Evolutionary conservation across 2,888 invertebrate genomes (phyloP), one percentile per base, ranked within the genome.

Genomic region (Agelastica alni): DNA sequence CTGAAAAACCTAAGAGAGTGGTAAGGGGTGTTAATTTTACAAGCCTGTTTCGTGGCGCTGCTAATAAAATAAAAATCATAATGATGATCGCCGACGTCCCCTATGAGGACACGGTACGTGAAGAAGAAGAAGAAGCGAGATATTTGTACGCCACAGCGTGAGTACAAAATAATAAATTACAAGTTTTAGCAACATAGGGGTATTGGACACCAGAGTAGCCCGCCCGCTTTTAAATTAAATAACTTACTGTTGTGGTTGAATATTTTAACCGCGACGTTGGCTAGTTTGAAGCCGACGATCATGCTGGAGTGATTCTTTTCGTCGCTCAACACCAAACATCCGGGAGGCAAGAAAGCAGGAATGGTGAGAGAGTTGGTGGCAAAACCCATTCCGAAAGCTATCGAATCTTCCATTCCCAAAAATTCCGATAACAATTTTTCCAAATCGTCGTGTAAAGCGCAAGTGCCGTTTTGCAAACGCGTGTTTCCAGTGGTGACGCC

Each of bases 381-480:
- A 79, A 96, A 99, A 4, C 98, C 98, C 98, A 98, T 98, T 59
- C 96, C 96, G 77, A 96, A 93, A 34, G 93, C 91, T 51, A 97
- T 88, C 22, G 96, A 93, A 71, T 92, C 92, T 77, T 99, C 97
- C 0, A 89, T 89, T 2, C 94, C 94, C 30, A 98, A 80, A 81
- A 94, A 99, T 66, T 84, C 80, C 0, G 98, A 95, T 1, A 93
- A 89, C 57, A 91, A 75, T 48, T 79, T 75, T 79, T 99, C 98
- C 53, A 98, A 79, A 70, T 95, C 88, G 0, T 73, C 66, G 70
- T 95, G 96, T 64, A 93, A 80, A 57, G 81, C 79, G 59, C 83
- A 83, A 44, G 83, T 84, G 18, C 94, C 97, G 65, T 93, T 80
- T 79, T 97, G 96, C 56, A 87, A 85, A 48, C 93, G 83, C 44